These are phyloP conservation scores for Drosophila tani DNA, from an alignment of 1,140 invertebrate genomes.

Conservation along the genomic window DNA sequence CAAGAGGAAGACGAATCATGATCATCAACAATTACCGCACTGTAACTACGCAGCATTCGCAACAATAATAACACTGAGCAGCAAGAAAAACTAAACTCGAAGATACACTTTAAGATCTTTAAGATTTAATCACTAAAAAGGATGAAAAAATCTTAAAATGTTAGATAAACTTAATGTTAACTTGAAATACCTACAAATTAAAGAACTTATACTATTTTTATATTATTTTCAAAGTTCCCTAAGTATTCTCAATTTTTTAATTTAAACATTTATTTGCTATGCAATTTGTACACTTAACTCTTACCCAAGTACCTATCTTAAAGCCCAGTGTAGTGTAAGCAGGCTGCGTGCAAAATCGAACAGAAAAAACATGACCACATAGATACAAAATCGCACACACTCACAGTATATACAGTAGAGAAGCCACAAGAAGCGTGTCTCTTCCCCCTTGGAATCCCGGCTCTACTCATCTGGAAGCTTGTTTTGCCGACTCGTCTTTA, in stretches of 20 bases:
- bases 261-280: too few relatives aligned
- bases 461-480: conserved; percentile 60
- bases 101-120: background rate
- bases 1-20: conserved; percentile 29
- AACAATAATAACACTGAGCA: conserved; percentile 19
- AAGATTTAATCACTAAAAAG: background rate
- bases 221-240: too few relatives aligned
- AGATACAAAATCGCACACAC: conserved; percentile 24
- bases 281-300: background rate
- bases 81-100: background rate
- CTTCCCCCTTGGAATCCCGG: conserved; percentile 4
- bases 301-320: background rate
- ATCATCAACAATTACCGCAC: conserved; percentile 58
- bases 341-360: conserved; percentile 59
- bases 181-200: too few relatives aligned
- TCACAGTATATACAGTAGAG: conserved; percentile 10
- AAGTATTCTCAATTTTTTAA: too few relatives aligned
- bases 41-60: conserved; percentile 74
- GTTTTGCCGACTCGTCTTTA: conserved; percentile 74
- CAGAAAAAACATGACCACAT: conserved; percentile 28
- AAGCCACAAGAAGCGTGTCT: conserved; percentile 56
- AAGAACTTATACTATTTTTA: too few relatives aligned
- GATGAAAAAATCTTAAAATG: background rate
- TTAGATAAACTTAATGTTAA: background rate
- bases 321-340: conserved; percentile 33